Percentiles rank a stretch among this genome's conserved stretches.
Evolutionary conservation across 2,113 vertebrate species (phyloP).

Genomic region (Heteronetta atricapilla): DNA sequence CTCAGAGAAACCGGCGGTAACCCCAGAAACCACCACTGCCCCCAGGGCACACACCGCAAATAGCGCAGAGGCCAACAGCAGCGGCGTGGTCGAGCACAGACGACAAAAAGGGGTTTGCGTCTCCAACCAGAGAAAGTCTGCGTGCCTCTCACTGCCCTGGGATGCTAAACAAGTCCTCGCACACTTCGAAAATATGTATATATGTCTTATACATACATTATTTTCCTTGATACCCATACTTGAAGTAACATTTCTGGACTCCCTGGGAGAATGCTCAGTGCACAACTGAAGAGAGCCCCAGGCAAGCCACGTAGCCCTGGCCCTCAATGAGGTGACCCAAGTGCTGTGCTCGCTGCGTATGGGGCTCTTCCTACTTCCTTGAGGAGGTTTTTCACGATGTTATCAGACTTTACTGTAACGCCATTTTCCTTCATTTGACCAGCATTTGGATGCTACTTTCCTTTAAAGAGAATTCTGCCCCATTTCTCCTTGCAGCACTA

Average conservation of each 20-base stretch:
- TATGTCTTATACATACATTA: no score
- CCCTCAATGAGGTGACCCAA: background rate
- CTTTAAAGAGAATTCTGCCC: background rate
- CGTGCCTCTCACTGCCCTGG: background rate
- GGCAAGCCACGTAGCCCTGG: background rate
- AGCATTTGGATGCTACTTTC: background rate
- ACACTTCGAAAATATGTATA: background rate
- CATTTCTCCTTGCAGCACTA: background rate
- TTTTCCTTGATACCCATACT: background rate
- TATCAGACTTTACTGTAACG: background rate
- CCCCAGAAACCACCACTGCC: background rate
- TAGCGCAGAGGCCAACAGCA: background rate
- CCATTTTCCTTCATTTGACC: background rate
- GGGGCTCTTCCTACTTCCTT: background rate
- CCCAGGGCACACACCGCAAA: background rate
- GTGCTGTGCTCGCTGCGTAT: rapidly evolving
- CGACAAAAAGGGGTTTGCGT: background rate
- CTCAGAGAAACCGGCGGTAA: background rate
- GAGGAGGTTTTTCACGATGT: background rate
- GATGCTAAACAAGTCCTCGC: background rate
- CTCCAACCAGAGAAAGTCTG: background rate
- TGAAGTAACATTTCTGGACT: background rate
- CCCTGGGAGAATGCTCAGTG: rapidly evolving
- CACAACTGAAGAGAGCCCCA: background rate
- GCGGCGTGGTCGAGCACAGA: rapidly evolving